Evolutionary conservation across 2,888 invertebrate genomes (phyloP).

Genomic region (Trissolcus japonicus): DNA sequence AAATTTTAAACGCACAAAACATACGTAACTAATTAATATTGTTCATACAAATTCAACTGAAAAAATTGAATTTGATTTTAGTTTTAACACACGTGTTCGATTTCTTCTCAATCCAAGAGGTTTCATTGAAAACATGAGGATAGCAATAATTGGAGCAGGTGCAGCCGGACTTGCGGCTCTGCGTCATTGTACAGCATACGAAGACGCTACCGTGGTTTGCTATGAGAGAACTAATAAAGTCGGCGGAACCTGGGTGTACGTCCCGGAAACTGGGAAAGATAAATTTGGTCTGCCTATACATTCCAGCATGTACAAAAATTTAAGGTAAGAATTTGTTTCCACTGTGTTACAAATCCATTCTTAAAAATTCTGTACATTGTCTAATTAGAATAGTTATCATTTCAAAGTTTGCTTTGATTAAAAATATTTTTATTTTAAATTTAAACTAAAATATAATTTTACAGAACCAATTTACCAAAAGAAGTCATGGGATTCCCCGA

Average conservation of each 20-base stretch:
- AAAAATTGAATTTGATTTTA: neutral
- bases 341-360: neutral
- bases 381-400: neutral
- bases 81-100: neutral
- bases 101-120: too few species aligned
- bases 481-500: conserved; percentile 95
- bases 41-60: neutral
- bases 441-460: neutral
- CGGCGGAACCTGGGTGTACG: conserved; percentile 95
- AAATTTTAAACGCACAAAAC: neutral
- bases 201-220: conserved; percentile 79
- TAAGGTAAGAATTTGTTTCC: conserved; percentile 81
- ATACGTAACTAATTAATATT: neutral
- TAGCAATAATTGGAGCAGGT: conserved; percentile 91
- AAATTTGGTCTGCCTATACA: conserved; percentile 88
- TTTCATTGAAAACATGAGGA: conserved; percentile 72
- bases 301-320: conserved; percentile 93
- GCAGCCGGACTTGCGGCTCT: conserved; percentile 91
- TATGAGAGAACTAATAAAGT: conserved; percentile 86
- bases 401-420: neutral
- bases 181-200: conserved; percentile 79
- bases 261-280: conserved; percentile 85
- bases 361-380: neutral
- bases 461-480: conserved; percentile 93
- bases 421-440: too few species aligned